Evolutionary conservation across 1,140 invertebrate species (phyloP).

Genomic region (Drosophila orena): DNA sequence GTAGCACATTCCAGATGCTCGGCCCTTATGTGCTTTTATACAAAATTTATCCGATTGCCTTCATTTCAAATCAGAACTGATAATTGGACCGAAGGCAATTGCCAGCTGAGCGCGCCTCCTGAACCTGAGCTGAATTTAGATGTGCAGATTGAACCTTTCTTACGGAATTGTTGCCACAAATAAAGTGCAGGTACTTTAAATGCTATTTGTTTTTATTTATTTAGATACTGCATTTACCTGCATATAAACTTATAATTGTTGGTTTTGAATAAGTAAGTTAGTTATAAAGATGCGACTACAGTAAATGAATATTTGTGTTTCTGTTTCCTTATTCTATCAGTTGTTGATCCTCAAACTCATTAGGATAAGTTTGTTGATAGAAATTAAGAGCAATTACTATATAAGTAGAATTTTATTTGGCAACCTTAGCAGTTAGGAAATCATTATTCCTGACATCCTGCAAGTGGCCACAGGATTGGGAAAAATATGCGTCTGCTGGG

Average conservation of each 20-base stretch:
- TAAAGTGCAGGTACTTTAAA: neutral
- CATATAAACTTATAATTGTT: too few relatives aligned
- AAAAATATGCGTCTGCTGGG: constrained; percentile 54
- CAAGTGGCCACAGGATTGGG: constrained; percentile 4
- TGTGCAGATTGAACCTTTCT: constrained; percentile 39
- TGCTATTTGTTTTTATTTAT: too few relatives aligned
- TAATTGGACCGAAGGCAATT: constrained; percentile 59
- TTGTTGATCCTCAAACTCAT: too few relatives aligned
- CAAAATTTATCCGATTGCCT: constrained; percentile 45
- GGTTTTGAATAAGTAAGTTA: too few relatives aligned
- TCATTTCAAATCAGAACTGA: constrained; percentile 67
- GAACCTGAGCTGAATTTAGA: constrained; percentile 60
- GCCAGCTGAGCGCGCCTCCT: constrained; percentile 45
- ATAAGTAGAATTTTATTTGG: too few relatives aligned
- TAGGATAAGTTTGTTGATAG: too few relatives aligned
- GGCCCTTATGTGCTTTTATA: constrained; percentile 30
- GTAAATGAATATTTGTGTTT: too few relatives aligned
- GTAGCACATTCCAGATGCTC: constrained; percentile 21
- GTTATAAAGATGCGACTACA: too few relatives aligned
- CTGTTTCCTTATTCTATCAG: too few relatives aligned
- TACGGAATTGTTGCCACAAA: constrained; percentile 12
- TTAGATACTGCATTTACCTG: too few relatives aligned
- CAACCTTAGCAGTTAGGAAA: neutral
- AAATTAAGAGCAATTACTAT: too few relatives aligned
- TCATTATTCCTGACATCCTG: neutral